A percentile compares a stretch with the other conserved stretches of the same genome.
These are phyloP conservation scores for Drosophila watanabei DNA, from an alignment of 1,140 invertebrate species.

Conservation along the genomic window DNA sequence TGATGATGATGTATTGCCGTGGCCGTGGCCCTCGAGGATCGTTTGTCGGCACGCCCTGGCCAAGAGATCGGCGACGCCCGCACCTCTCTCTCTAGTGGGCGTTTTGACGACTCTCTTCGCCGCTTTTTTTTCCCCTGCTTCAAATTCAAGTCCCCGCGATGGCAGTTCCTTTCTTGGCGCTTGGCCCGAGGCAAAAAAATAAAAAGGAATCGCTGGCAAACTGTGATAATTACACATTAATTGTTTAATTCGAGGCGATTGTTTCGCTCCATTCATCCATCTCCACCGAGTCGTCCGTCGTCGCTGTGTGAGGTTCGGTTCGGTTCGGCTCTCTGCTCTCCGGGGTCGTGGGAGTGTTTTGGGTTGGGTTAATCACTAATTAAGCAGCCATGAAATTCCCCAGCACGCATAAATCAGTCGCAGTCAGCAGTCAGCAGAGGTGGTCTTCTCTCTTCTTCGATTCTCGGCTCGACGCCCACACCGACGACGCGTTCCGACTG, in stretches of 20 bases:
- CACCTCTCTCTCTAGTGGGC: conserved; percentile 60
- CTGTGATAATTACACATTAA: conserved; percentile 83
- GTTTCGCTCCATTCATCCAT: conserved; percentile 56
- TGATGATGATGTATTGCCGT: conserved; percentile 76
- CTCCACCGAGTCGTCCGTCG: conserved; percentile 12
- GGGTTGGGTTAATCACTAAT: conserved; percentile 63
- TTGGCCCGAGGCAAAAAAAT: conserved; percentile 45
- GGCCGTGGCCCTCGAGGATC: conserved; percentile 49
- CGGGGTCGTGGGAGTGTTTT: conserved; percentile 60
- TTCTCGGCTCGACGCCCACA: conserved; percentile 43
- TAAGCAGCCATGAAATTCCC: conserved; percentile 66
- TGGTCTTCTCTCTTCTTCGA: conserved; percentile 46
- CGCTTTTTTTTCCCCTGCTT: background rate
- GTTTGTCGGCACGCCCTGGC: conserved; percentile 63
- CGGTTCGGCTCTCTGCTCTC: conserved; percentile 6
- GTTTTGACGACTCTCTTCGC: conserved; percentile 71
- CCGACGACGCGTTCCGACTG: no score
- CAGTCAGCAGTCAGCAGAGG: conserved; percentile 32
- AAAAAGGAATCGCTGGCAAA: conserved; percentile 56
- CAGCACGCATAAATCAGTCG: conserved; percentile 60
- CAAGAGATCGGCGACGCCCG: conserved; percentile 56
- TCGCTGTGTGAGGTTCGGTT: conserved; percentile 70
- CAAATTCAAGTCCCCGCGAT: background rate
- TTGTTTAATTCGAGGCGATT: conserved; percentile 75
- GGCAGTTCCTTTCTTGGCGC: conserved; percentile 42